These are phyloP conservation scores for Hemiscyllium ocellatum DNA, from an alignment of 2,113 vertebrate species.

Conservation along the genomic window DNA sequence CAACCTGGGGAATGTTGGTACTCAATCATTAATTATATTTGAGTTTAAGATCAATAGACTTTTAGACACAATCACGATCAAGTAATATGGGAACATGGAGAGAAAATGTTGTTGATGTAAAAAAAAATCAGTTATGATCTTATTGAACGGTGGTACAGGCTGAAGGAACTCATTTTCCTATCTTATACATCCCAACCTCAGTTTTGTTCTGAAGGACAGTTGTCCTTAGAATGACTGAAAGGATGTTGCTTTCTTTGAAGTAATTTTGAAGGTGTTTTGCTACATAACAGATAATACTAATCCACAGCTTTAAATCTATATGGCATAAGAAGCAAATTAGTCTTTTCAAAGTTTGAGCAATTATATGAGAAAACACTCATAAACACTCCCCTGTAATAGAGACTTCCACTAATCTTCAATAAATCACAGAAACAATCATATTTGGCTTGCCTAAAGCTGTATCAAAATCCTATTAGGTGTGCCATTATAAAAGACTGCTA, in stretches of 20 bases:
- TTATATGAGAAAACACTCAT: background rate
- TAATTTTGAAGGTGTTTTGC: background rate
- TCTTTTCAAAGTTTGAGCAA: background rate
- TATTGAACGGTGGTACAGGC: background rate
- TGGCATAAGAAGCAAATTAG: background rate
- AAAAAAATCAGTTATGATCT: background rate
- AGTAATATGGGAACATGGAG: background rate
- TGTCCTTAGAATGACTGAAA: background rate
- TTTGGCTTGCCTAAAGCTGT: constrained; percentile 16
- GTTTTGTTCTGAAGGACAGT: background rate
- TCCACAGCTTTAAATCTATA: background rate
- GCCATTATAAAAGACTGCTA: constrained; percentile 23
- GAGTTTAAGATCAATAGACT: background rate
- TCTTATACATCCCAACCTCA: background rate
- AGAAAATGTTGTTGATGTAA: background rate
- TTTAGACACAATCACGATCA: background rate
- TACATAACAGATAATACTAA: background rate
- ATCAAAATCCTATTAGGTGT: background rate
- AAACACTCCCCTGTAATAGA: background rate
- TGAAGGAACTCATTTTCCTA: background rate
- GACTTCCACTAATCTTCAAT: background rate
- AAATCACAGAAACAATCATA: constrained; percentile 19
- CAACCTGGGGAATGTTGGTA: background rate
- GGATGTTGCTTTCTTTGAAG: background rate
- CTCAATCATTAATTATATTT: background rate